phyloP scores from a whole-genome alignment of 1,140 invertebrate species.

The Brachionus calyciflorus region DNA sequence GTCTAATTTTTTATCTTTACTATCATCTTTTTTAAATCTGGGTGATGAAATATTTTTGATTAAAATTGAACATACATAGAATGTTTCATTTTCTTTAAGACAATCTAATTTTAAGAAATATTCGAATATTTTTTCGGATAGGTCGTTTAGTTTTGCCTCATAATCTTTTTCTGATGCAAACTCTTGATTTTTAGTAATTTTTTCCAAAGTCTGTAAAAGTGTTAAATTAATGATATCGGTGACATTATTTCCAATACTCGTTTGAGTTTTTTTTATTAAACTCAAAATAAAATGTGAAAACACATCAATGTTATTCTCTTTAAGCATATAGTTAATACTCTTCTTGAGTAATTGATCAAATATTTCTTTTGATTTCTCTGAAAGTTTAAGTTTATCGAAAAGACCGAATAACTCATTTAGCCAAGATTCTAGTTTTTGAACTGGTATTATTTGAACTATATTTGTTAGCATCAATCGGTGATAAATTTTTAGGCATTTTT shows the following conservation, averaged over 20 bases:
- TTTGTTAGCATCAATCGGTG: not conserved
- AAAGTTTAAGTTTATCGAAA: not conserved
- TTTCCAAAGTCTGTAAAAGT: constrained; percentile 24
- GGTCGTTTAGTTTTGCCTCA: not conserved
- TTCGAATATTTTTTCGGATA: not conserved
- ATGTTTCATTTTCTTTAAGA: not conserved
- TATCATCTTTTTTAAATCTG: not conserved
- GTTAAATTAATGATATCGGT: not conserved
- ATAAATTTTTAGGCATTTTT: not conserved
- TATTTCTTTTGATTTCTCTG: not conserved
- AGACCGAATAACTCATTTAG: not conserved
- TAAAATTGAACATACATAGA: not conserved
- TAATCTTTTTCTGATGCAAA: not conserved
- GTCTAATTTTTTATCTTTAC: constrained; percentile 3
- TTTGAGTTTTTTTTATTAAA: not conserved
- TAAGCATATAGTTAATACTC: not conserved
- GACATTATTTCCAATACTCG: not conserved
- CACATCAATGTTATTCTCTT: constrained; percentile 22
- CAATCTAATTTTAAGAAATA: not conserved
- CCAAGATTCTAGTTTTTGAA: constrained; percentile 28
- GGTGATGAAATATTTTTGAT: not conserved
- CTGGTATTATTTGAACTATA: not conserved
- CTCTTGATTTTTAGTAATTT: not conserved
- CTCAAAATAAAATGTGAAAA: not conserved
- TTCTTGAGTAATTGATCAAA: constrained; percentile 14